Conservation (phyloP, 2,113 vertebrate species). For the Stigmatopora nigra region DNA sequence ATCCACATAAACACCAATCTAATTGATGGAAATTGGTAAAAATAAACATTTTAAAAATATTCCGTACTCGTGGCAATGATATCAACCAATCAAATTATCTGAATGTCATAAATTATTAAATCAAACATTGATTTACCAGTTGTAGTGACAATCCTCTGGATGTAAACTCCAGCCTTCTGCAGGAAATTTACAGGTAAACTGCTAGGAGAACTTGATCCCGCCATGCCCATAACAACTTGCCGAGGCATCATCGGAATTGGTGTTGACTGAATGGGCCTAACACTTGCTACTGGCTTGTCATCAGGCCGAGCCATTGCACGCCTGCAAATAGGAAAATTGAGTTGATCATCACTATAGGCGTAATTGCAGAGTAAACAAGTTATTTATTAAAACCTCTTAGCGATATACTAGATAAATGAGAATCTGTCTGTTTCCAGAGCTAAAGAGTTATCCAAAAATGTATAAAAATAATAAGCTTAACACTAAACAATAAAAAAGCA, state of each 20-base stretch:
- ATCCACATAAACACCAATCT: too few relatives aligned
- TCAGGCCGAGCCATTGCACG: conserved; percentile 80
- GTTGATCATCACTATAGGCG: neutral
- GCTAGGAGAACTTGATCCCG: conserved; percentile 75
- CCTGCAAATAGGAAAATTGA: conserved; percentile 63
- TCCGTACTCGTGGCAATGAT: too few relatives aligned
- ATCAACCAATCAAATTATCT: neutral
- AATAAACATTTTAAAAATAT: neutral
- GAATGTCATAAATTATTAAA: neutral
- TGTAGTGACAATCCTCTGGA: conserved; percentile 95
- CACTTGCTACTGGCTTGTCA: conserved; percentile 92
- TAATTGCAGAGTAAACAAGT: neutral
- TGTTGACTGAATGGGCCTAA: conserved; percentile 93
- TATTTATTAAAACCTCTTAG: too few relatives aligned
- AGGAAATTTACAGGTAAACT: conserved; percentile 93
- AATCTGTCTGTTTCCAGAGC: too few relatives aligned
- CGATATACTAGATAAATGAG: too few relatives aligned
- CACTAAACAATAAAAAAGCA: neutral
- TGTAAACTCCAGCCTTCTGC: conserved; percentile 91
- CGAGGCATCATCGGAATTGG: conserved; percentile 99
- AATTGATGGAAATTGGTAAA: neutral
- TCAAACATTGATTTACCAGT: conserved; percentile 70
- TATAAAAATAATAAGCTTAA: neutral
- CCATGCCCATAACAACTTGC: conserved; percentile 78
- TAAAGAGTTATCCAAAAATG: neutral